These are phyloP conservation scores for Abramis brama DNA, from an alignment of 2,113 vertebrate species.

Conservation along the genomic window DNA sequence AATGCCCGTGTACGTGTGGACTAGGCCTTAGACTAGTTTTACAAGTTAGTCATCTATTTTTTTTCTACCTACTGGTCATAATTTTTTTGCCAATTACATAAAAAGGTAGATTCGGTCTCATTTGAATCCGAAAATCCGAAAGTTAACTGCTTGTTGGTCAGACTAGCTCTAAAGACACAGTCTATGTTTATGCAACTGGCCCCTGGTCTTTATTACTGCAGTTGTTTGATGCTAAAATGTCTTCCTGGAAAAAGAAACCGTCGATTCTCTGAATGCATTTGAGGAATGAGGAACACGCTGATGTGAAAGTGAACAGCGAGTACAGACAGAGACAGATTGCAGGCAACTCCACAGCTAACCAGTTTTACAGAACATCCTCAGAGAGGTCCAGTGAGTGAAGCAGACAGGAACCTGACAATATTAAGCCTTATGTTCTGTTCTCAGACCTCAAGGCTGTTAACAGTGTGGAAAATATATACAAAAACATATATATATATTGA, in stretches of 20 bases:
- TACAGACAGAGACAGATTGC: background rate
- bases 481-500: background rate
- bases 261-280: constrained; percentile 3
- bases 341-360: background rate
- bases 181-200: too few relatives aligned
- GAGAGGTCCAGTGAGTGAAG: constrained; percentile 31
- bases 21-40: too few relatives aligned
- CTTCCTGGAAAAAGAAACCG: background rate
- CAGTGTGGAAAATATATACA: background rate
- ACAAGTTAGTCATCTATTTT: too few relatives aligned
- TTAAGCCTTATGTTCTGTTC: background rate
- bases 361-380: constrained; percentile 37
- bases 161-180: too few relatives aligned
- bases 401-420: constrained; percentile 1
- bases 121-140: too few relatives aligned
- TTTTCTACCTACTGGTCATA: too few relatives aligned
- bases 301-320: constrained; percentile 3
- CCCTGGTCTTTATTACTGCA: constrained; percentile 10
- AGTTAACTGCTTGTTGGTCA: too few relatives aligned
- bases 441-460: background rate
- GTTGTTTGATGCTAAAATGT: background rate
- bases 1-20: too few relatives aligned
- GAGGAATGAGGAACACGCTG: constrained; percentile 21
- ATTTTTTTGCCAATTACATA: too few relatives aligned
- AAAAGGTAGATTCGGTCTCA: too few relatives aligned